phyloP scores from a whole-genome alignment of 2,113 vertebrate genomes.

The Pelecanus crispus region DNA sequence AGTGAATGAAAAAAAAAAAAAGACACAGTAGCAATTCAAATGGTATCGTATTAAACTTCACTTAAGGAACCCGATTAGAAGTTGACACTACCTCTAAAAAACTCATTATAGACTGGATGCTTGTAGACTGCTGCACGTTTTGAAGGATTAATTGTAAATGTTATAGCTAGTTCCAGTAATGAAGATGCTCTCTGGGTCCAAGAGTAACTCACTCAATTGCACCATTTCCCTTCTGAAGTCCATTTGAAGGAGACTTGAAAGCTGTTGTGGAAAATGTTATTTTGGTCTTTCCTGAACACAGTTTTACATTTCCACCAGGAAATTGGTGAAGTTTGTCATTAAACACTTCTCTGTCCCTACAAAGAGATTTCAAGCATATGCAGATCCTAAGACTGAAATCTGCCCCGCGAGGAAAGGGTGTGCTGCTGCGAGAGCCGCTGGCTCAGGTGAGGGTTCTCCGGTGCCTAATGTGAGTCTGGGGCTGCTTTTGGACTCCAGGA shows the following conservation, averaged over 20 bases:
- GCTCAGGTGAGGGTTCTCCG: background rate
- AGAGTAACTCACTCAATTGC: background rate
- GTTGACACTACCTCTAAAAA: constrained; percentile 1
- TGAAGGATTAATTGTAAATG: background rate
- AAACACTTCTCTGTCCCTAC: background rate
- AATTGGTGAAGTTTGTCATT: background rate
- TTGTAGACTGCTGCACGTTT: background rate
- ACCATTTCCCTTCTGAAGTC: constrained; percentile 8
- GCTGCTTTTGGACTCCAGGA: background rate
- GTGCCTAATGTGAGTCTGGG: background rate
- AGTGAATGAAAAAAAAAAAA: background rate
- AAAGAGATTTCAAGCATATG: background rate
- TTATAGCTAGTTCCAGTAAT: background rate
- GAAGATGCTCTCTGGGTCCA: background rate
- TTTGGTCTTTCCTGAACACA: background rate
- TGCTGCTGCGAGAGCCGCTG: background rate
- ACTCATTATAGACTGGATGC: background rate
- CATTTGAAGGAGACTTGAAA: constrained; percentile 30
- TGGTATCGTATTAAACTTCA: constrained; percentile 37
- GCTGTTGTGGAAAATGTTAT: background rate
- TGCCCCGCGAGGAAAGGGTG: background rate
- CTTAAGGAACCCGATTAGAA: constrained; percentile 36
- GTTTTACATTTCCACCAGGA: background rate
- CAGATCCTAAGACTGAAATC: background rate
- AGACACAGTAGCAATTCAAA: constrained; percentile 39